Evolutionary conservation across 2,888 invertebrate species (phyloP), one percentile per base, ranked within the genome.

Genomic region (Ectemnius cavifrons): DNA sequence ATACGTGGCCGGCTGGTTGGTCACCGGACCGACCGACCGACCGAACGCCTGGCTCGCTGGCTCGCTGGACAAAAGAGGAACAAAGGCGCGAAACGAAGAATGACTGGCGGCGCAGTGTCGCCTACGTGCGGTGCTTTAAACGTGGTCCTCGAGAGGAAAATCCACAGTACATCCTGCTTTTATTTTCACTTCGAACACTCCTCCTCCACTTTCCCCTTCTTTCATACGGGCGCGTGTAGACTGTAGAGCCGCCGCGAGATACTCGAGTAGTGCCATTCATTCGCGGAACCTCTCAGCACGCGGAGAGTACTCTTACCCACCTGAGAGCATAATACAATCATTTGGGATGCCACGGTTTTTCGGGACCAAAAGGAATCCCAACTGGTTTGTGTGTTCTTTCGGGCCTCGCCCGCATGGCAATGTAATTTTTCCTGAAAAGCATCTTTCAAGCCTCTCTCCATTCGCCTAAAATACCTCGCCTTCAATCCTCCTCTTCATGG

Each of bases 71-170:
- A 14, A 49, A 56, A 20, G 57, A 57, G 16, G 23, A 65, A 28
- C 52, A 14, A 66, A 66, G 23, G 16, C 2, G 52, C 14, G 13
- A 27, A 56, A 67, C 52, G 14, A 47, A 20, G 37, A 59, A 49
- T 52, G 63, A 72, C 28, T 20, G 18, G 56, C 49, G 49, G 27
- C 13, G 49, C 60, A 20, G 23, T 62, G 63, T 70, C 69, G 70
- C 56, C 72, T 71, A 79, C 79, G 81, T 72, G 79, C 77, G 71
- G 58, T 74, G 72, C 20, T 77, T 81, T 65, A 72, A 70, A 79
- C 77, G 75, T 59, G 57, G 62, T 61, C 59, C 58, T 37, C 65
- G 16, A 62, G 57, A 64, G 67, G 59, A 56, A 74, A 78, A 71
- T 72, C 63, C 73, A 65, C 60, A 18, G 61, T 64, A 49, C 60